A percentile compares a stretch with the other conserved stretches of the same genome.
These are phyloP conservation scores for Proterorhinus semilunaris DNA, from an alignment of 2,113 vertebrate genomes.

Conservation along the genomic window DNA sequence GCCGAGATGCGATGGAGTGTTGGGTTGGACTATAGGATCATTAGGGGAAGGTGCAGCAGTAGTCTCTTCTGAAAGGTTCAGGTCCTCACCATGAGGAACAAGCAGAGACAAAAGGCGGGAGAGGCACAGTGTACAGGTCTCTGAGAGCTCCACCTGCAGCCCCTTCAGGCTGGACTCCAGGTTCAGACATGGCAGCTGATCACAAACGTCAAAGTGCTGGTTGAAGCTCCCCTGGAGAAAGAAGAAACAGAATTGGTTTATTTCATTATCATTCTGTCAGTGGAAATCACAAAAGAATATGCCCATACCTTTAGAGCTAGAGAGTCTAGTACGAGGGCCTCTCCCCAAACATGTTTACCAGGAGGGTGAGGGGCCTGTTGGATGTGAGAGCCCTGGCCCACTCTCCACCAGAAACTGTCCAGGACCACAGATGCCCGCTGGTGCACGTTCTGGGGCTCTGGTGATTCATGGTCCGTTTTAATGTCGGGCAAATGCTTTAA, in stretches of 20 bases:
- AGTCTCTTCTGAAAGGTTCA: constrained; percentile 24
- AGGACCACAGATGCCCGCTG: constrained; percentile 83
- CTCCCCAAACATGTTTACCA: constrained; percentile 96
- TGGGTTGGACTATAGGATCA: constrained; percentile 13
- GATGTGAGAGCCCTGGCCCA: constrained; percentile 96
- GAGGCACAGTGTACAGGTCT: constrained; percentile 89
- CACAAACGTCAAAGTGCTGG: constrained; percentile 71
- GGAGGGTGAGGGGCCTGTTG: constrained; percentile 91
- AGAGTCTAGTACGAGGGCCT: constrained; percentile 89
- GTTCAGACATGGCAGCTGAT: constrained; percentile 78
- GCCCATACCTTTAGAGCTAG: constrained; percentile 85
- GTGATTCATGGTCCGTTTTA: constrained; percentile 76
- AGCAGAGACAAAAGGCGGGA: constrained; percentile 85
- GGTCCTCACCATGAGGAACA: background rate
- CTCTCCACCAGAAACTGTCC: constrained; percentile 95
- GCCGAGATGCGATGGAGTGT: constrained; percentile 41
- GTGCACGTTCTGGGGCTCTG: constrained; percentile 82
- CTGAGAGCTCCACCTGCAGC: constrained; percentile 89
- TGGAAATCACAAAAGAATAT: background rate
- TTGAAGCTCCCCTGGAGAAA: constrained; percentile 86
- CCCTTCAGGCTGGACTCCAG: constrained; percentile 88
- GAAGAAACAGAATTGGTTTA: background rate
- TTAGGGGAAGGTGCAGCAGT: constrained; percentile 30
- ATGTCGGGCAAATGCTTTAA: constrained; percentile 73
- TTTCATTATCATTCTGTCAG: background rate